A percentile compares a stretch with the other conserved stretches of the same genome.
phyloP scores from a whole-genome alignment of 2,888 invertebrate species.

The Corbicula japonica region DNA sequence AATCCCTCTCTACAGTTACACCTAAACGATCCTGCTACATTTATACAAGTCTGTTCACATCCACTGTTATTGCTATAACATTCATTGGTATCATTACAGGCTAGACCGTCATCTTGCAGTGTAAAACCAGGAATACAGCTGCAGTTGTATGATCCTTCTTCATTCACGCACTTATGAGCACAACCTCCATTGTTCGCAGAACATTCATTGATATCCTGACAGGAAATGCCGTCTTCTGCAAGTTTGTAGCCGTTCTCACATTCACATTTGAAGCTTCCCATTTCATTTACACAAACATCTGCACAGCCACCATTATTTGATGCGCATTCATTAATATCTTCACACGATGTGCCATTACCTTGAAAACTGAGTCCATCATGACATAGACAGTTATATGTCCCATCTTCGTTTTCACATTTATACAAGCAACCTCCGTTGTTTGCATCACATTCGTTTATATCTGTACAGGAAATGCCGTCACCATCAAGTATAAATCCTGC shows the following conservation, averaged over 20 bases:
- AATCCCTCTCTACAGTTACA: slow-evolving; percentile 3
- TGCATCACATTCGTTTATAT: too few species aligned
- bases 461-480: too few species aligned
- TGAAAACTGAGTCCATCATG: neutral
- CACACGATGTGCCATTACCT: neutral
- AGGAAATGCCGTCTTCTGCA: neutral
- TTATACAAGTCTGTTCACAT: neutral
- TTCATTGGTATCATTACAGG: neutral
- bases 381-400: neutral
- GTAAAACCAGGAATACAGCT: neutral
- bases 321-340: neutral
- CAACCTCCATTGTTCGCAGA: neutral
- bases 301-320: too few species aligned
- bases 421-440: too few species aligned
- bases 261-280: neutral
- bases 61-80: neutral
- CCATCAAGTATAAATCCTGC: too few species aligned
- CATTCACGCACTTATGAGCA: neutral
- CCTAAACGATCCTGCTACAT: neutral
- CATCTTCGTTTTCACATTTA: too few species aligned
- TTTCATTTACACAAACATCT: too few species aligned
- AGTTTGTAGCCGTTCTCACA: neutral
- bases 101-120: neutral
- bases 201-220: slow-evolving; percentile 6
- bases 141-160: slow-evolving; percentile 4